Conservation (phyloP, 2,113 vertebrate species). For the Eretmochelys imbricata region DNA sequence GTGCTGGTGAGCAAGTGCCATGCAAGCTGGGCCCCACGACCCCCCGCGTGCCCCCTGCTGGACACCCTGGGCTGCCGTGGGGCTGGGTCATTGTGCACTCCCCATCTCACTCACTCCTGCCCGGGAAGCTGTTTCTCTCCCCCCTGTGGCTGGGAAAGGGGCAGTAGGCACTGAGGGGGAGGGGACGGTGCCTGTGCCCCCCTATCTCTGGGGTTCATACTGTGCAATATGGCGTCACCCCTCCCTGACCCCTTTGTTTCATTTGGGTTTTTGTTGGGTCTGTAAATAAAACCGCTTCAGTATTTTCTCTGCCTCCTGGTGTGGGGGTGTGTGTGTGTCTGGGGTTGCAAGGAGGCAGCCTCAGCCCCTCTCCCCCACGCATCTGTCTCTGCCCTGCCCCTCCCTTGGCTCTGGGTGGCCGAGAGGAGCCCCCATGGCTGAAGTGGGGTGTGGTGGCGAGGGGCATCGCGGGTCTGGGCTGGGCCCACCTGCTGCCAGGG, state of each 20-base stretch:
- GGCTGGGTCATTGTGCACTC: no score
- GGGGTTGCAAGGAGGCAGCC: not conserved
- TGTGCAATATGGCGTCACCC: not conserved
- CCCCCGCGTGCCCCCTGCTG: not conserved
- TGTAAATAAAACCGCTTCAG: conserved; percentile 19
- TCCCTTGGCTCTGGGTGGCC: not conserved
- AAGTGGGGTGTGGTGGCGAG: not conserved
- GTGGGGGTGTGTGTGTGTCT: not conserved
- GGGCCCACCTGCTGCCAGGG: not conserved
- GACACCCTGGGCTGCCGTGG: not conserved
- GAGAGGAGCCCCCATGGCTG: not conserved
- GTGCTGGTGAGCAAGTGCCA: not conserved
- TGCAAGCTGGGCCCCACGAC: not conserved
- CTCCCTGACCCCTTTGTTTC: not conserved
- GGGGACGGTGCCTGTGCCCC: not conserved
- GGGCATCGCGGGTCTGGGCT: not conserved
- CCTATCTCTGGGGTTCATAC: not conserved
- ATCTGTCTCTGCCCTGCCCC: not conserved
- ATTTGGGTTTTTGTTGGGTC: not conserved
- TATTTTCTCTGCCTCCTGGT: not conserved
- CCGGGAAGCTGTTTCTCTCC: not conserved
- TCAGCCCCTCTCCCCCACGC: not conserved
- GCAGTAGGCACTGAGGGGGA: not conserved
- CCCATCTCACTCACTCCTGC: not conserved
- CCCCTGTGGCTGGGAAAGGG: no score